Conservation (phyloP, 2,797 vertebrate species). For the Helostoma temminkii region DNA sequence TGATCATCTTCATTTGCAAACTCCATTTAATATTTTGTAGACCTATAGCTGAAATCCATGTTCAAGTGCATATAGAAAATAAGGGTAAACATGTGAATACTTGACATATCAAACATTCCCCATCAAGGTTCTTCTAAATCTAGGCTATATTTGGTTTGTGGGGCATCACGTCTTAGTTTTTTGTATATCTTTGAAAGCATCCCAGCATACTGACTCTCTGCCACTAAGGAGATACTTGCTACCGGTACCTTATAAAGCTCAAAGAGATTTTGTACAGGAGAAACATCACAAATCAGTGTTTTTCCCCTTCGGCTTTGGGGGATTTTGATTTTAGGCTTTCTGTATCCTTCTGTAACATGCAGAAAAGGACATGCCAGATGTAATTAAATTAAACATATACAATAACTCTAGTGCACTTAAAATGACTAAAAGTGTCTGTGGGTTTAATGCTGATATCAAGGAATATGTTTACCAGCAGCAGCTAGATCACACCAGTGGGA, state of each 20-base stretch:
- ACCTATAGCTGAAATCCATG: background rate
- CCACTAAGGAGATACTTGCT: slow-evolving; percentile 12
- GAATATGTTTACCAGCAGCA: slow-evolving; percentile 29
- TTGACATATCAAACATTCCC: slow-evolving; percentile 12
- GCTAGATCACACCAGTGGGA: slow-evolving; percentile 10
- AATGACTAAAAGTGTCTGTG: slow-evolving; percentile 19
- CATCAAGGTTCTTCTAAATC: slow-evolving; percentile 21
- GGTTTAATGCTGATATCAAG: slow-evolving; percentile 10
- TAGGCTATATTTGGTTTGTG: slow-evolving; percentile 48
- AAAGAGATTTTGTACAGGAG: slow-evolving; percentile 19
- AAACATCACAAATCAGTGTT: background rate
- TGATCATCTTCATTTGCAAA: background rate
- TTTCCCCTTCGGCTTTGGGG: background rate
- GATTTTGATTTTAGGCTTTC: slow-evolving; percentile 1
- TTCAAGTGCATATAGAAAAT: background rate
- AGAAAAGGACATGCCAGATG: too few relatives aligned
- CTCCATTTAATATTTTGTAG: background rate
- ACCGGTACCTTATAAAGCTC: background rate
- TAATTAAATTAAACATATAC: slow-evolving; percentile 2
- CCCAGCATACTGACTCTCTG: slow-evolving; percentile 11
- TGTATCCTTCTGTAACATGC: background rate
- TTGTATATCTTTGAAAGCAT: slow-evolving; percentile 23
- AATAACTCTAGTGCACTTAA: slow-evolving; percentile 4
- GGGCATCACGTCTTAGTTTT: slow-evolving; percentile 24
- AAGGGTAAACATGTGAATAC: slow-evolving; percentile 1